These are phyloP conservation scores for Triops longicaudatus DNA, from an alignment of 1,140 invertebrate genomes.

Conservation along the genomic window DNA sequence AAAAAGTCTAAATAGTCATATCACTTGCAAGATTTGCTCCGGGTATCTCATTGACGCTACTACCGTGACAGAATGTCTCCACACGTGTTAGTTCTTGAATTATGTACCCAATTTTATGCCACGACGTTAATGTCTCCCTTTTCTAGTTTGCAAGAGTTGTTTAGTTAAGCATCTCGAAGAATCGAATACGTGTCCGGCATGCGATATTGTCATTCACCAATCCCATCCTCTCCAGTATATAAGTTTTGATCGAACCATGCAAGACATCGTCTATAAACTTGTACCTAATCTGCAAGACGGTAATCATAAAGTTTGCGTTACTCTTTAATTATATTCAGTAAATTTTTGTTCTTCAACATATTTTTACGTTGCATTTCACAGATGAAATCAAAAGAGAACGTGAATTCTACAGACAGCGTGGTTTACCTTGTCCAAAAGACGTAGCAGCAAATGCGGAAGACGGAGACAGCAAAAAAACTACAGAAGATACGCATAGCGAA, in stretches of 20 bases:
- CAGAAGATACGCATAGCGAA: constrained; percentile 53
- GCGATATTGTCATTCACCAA: constrained; percentile 93
- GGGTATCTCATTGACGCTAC: constrained; percentile 96
- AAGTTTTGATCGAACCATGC: constrained; percentile 95
- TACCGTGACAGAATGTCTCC: constrained; percentile 93
- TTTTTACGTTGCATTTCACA: constrained; percentile 36
- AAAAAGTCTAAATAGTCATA: constrained; percentile 81
- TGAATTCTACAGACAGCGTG: constrained; percentile 74
- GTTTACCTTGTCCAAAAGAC: constrained; percentile 80
- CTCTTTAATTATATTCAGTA: not conserved
- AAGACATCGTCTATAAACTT: constrained; percentile 96
- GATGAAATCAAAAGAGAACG: constrained; percentile 79
- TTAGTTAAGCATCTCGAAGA: constrained; percentile 94
- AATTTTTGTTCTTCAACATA: not conserved
- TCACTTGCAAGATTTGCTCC: constrained; percentile 90
- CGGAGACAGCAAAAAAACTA: constrained; percentile 53
- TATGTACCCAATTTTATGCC: not conserved
- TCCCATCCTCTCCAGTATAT: constrained; percentile 94
- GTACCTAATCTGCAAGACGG: constrained; percentile 85
- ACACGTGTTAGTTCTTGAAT: constrained; percentile 68
- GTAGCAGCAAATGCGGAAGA: constrained; percentile 51
- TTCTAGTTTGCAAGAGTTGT: constrained; percentile 89
- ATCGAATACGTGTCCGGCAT: constrained; percentile 94
- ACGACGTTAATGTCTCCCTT: constrained; percentile 31
- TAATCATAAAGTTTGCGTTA: too few relatives aligned